phyloP scores from a whole-genome alignment of 2,888 invertebrate species.

The Gymnosoma rotundatum region DNA sequence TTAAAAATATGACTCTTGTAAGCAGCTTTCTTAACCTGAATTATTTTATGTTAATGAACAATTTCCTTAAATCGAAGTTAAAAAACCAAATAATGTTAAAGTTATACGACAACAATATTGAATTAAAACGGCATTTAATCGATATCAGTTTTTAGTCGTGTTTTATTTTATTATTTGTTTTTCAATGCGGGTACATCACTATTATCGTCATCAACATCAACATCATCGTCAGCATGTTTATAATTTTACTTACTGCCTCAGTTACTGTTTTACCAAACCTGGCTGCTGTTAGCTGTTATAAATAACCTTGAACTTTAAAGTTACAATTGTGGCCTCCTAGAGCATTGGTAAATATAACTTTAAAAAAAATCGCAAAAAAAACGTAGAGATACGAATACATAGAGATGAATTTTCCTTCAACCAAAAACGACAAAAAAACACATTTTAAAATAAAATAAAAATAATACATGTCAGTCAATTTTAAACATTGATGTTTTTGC shows the following conservation, averaged over 20 bases:
- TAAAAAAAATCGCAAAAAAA: not conserved
- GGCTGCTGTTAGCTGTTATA: conserved; percentile 75
- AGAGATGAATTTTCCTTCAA: conserved; percentile 40
- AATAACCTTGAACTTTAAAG: conserved; percentile 78
- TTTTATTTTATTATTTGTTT: conserved; percentile 8
- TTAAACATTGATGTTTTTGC: conserved; percentile 65
- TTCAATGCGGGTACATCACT: conserved; percentile 26
- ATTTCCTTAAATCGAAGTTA: too few species aligned
- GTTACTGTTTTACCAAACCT: conserved; percentile 75
- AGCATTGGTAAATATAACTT: conserved; percentile 45
- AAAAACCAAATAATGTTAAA: too few species aligned
- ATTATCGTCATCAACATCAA: conserved; percentile 37
- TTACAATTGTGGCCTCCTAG: conserved; percentile 54
- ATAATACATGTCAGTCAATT: conserved; percentile 68
- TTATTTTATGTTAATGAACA: too few species aligned
- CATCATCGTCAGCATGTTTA: conserved; percentile 60
- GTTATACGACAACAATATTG: too few species aligned
- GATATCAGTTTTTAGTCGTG: not conserved
- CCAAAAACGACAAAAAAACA: conserved; percentile 44
- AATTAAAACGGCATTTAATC: not conserved
- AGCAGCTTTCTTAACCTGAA: too few species aligned
- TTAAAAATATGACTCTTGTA: too few species aligned
- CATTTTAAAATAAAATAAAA: conserved; percentile 23
- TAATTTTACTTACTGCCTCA: conserved; percentile 65
- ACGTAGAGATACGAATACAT: not conserved